These are phyloP conservation scores for Anthonomus grandis DNA, from an alignment of 1,140 invertebrate species.

Conservation along the genomic window DNA sequence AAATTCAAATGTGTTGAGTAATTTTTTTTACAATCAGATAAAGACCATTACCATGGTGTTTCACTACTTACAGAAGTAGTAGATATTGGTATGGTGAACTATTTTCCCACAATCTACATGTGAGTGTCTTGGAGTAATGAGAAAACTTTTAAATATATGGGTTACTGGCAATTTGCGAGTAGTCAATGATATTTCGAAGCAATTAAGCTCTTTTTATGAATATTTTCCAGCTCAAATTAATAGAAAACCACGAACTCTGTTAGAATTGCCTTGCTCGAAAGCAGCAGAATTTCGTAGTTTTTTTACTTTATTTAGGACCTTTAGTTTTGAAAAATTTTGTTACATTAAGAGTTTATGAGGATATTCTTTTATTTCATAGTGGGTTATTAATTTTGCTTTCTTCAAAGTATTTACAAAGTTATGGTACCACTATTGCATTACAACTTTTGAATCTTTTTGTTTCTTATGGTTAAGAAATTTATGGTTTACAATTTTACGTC, in stretches of 20 bases:
- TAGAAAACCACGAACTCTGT: conserved; percentile 26
- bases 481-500: conserved; percentile 34
- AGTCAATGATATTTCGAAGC: no score
- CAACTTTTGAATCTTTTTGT: conserved; percentile 2
- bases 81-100: no score
- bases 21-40: no score
- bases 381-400: conserved; percentile 41
- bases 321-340: conserved; percentile 44
- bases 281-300: conserved; percentile 52
- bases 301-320: conserved; percentile 50
- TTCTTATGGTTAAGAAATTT: conserved; percentile 27
- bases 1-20: no score
- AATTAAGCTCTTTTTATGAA: background rate
- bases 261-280: conserved; percentile 44
- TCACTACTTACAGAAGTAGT: no score
- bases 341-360: conserved; percentile 41
- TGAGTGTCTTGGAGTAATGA: no score
- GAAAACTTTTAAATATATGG: no score
- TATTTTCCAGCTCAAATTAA: conserved; percentile 26
- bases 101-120: no score
- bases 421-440: conserved; percentile 2
- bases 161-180: no score
- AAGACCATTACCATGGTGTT: no score
- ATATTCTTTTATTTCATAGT: conserved; percentile 48
- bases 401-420: conserved; percentile 13